A percentile compares a stretch with the other conserved stretches of the same genome.
Conservation (phyloP, 2,888 invertebrate species). For the Ophion costatus region DNA sequence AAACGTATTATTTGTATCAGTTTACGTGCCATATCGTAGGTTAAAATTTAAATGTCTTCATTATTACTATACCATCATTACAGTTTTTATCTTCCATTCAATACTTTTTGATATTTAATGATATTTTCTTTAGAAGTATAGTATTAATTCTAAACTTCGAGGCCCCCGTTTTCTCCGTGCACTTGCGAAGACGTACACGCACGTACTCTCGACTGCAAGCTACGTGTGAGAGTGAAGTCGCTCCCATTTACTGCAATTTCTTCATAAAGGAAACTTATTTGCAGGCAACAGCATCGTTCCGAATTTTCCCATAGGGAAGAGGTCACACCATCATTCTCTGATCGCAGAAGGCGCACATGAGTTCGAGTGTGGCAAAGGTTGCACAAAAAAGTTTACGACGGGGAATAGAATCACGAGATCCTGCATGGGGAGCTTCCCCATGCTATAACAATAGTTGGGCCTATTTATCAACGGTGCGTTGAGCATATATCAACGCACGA, state of each 20-base stretch:
- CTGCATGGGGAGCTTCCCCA: conserved; percentile 64
- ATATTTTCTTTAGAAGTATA: no score
- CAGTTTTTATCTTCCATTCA: no score
- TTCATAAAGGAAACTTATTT: background rate
- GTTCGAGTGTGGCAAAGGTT: conserved; percentile 27
- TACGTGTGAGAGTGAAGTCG: background rate
- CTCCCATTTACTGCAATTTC: background rate
- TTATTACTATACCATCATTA: no score
- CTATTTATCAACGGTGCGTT: conserved; percentile 70
- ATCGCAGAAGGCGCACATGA: background rate
- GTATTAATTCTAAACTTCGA: no score
- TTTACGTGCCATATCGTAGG: no score
- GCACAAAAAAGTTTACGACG: conserved; percentile 13
- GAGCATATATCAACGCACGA: conserved; percentile 68
- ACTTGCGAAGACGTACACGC: no score
- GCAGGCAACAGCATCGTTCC: background rate
- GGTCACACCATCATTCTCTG: background rate
- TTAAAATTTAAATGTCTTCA: no score
- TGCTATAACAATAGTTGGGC: conserved; percentile 69
- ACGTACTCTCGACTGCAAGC: background rate
- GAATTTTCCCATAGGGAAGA: conserved; percentile 36
- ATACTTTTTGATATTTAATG: no score
- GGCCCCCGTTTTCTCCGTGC: no score
- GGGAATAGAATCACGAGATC: conserved; percentile 66
- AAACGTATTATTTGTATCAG: no score